Evolutionary conservation across 2,113 vertebrate species (phyloP).

Genomic region (Marmota flaviventris): DNA sequence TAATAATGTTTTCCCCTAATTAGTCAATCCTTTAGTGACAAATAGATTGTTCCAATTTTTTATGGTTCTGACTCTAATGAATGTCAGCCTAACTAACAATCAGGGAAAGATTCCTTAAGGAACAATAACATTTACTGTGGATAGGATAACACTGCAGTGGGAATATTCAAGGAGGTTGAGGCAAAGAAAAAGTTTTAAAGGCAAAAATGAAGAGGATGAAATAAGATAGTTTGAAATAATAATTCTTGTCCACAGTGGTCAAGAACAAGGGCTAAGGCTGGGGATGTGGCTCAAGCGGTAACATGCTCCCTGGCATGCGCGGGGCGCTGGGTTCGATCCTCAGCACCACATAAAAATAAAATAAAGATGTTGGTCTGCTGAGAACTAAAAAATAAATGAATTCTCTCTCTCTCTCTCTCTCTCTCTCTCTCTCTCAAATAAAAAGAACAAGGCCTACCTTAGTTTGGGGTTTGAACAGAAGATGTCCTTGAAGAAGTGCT

Average conservation of each 20-base stretch:
- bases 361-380: no score
- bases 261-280: background rate
- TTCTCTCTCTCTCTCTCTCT: no score
- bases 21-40: background rate
- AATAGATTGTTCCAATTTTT: background rate
- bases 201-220: background rate
- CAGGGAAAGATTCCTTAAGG: background rate
- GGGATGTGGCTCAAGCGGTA: no score
- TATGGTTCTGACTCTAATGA: background rate
- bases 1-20: background rate
- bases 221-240: background rate
- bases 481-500: background rate
- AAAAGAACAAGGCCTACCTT: background rate
- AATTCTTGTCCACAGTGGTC: background rate
- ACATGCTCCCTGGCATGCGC: no score
- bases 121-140: background rate
- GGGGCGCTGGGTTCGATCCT: no score
- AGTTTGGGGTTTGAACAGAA: background rate
- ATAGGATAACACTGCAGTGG: background rate
- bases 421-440: no score
- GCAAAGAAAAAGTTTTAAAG: background rate
- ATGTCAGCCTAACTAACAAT: background rate
- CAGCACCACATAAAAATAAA: no score
- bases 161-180: background rate
- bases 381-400: no score